Evolutionary conservation across 2,797 vertebrate genomes (phyloP), one percentile per base, ranked within the genome.

Genomic region (Mergus octosetaceus): DNA sequence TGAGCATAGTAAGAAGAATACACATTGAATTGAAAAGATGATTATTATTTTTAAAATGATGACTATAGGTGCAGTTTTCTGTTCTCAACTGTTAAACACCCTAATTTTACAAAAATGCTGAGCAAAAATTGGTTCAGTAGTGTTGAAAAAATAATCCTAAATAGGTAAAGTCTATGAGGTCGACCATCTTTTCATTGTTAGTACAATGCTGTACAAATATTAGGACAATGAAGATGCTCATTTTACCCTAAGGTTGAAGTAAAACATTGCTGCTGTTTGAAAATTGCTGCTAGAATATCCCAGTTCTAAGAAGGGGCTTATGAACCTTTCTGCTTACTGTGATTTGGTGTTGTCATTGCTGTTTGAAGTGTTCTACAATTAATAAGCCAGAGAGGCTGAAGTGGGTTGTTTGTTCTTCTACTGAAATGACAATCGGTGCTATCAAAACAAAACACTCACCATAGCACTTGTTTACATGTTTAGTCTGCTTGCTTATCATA

Each of bases 401-500:
- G 56, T 62, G 87, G 41, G 34, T 68, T 89, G 73, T 94, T 96
- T 95, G 62, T 90, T 94, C 84, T 78, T 94, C 65, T 91, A 21
- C 65, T 95, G 78, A 92, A 89, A 94, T 60, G 83, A 87, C 80
- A 95, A 79, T 72, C 8, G 12, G 49, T 77, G 75, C 75, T 84
- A 87, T 89, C 65, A 85, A 90, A 93, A 92, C 90, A 96, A 94
- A 88, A 87, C 57, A 68, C 47, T 90, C 57, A 66, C 77, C 70
- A 78, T 32, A 85, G 62, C 89, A 77, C 85, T 97, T 97, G 96
- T 97, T 97, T 96, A 95, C 93, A 71, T 88, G 85, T 94, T 94
- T 92, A 79, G 74, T 47, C 92, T 88, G 69, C 34, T 96, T 91
- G 74, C 82, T 95, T 94, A 85, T 94, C 87, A 69, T 87, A 94